Conservation (phyloP, 2,888 invertebrate genomes). For the Ophion costatus region DNA sequence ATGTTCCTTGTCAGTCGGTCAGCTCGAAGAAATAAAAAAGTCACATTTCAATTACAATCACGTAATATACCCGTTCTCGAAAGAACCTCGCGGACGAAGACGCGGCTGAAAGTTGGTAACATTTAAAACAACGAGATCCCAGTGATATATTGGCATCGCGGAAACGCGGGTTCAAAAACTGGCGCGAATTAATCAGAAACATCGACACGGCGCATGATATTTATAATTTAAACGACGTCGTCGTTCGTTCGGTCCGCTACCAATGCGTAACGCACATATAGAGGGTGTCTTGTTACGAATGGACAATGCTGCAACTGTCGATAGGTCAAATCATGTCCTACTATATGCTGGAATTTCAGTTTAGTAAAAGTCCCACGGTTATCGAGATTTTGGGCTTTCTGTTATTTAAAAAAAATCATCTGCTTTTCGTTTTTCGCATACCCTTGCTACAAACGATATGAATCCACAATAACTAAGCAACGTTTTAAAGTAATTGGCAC, state of each 20-base stretch:
- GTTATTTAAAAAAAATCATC: too few relatives aligned
- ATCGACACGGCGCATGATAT: slow-evolving; percentile 1
- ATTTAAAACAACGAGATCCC: not conserved
- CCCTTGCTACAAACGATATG: too few relatives aligned
- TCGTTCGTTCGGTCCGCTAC: slow-evolving; percentile 20
- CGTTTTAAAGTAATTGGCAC: too few relatives aligned
- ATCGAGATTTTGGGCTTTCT: too few relatives aligned
- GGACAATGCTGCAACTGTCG: too few relatives aligned
- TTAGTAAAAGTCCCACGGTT: too few relatives aligned
- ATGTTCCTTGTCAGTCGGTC: not conserved
- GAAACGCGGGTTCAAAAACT: not conserved
- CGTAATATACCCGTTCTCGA: not conserved
- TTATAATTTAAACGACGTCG: slow-evolving; percentile 3
- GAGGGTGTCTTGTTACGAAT: not conserved
- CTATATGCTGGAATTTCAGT: too few relatives aligned
- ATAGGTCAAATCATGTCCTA: too few relatives aligned
- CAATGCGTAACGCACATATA: slow-evolving; percentile 12
- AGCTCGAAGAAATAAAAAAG: not conserved
- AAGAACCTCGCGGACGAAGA: too few relatives aligned
- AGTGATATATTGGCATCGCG: not conserved
- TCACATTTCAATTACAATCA: not conserved
- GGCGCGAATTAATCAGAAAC: slow-evolving; percentile 20
- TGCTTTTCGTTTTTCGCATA: too few relatives aligned
- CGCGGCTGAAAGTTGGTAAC: not conserved
- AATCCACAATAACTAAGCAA: too few relatives aligned